phyloP scores from a whole-genome alignment of 2,113 vertebrate genomes.

The Camelus dromedarius region DNA sequence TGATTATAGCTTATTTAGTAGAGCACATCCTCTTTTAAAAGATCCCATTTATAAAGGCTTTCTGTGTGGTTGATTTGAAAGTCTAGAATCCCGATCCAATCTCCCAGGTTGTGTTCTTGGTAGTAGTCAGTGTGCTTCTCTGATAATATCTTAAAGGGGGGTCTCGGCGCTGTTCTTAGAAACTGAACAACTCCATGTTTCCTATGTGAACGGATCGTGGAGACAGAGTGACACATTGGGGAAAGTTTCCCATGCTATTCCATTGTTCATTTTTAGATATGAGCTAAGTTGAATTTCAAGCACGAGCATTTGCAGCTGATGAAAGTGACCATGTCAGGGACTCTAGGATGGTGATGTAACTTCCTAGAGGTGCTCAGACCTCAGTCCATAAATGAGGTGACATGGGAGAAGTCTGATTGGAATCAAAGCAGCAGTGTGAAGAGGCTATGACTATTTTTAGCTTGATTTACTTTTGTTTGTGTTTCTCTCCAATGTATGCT shows the following conservation, averaged over 20 bases:
- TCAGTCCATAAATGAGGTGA: neutral
- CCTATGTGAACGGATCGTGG: neutral
- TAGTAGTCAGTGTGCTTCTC: neutral
- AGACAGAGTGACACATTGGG: neutral
- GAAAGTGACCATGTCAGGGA: neutral
- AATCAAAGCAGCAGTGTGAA: neutral
- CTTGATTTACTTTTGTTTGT: conserved; percentile 59
- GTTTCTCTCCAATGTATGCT: conserved; percentile 20
- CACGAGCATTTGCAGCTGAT: neutral
- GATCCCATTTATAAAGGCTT: conserved; percentile 1
- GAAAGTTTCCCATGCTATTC: neutral
- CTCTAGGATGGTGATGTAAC: too few species aligned
- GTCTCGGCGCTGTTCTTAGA: neutral
- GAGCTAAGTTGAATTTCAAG: neutral
- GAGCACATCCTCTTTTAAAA: neutral
- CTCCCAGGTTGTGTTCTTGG: neutral
- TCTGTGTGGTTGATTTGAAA: neutral
- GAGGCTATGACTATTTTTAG: conserved; percentile 43
- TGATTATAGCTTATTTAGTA: conserved; percentile 15
- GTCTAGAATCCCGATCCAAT: neutral
- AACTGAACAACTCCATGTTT: neutral
- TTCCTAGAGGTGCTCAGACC: neutral
- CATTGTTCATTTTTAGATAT: neutral
- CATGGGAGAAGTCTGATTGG: neutral
- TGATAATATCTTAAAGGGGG: neutral